A percentile compares a stretch with the other conserved stretches of the same genome.
Evolutionary conservation across 2,797 vertebrate genomes (phyloP).

Genomic region (Oreochromis grahami): DNA sequence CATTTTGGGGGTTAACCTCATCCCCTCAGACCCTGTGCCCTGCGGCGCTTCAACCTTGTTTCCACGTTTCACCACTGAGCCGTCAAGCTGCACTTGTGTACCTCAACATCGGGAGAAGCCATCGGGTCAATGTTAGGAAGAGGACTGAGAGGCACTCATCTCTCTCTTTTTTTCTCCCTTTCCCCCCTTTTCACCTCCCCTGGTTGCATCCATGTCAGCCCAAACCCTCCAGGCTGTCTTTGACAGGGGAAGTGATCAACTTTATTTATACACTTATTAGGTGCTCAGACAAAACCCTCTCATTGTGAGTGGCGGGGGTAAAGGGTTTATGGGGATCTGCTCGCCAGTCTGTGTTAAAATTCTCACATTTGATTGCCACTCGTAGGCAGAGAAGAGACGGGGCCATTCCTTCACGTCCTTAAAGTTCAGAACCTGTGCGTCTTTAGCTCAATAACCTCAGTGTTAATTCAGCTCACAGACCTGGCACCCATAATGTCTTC

Average conservation of each 20-base stretch:
- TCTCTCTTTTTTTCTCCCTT: constrained; percentile 3
- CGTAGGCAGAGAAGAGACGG: constrained; percentile 30
- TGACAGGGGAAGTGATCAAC: constrained; percentile 77
- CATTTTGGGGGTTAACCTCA: constrained; percentile 73
- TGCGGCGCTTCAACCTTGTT: constrained; percentile 70
- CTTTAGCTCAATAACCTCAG: constrained; percentile 23
- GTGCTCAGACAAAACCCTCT: constrained; percentile 63
- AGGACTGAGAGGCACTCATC: constrained; percentile 69
- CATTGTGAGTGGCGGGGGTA: constrained; percentile 56
- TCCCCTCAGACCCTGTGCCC: constrained; percentile 69
- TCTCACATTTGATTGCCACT: constrained; percentile 68
- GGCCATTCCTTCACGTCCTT: constrained; percentile 45
- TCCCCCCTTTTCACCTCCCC: constrained; percentile 47
- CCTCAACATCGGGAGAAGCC: constrained; percentile 71
- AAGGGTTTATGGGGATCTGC: constrained; percentile 57
- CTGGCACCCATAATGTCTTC: background rate
- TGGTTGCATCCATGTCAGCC: constrained; percentile 68
- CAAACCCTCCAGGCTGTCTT: constrained; percentile 65
- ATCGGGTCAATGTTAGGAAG: constrained; percentile 70
- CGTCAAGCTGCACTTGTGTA: constrained; percentile 72
- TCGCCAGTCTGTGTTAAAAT: constrained; percentile 51
- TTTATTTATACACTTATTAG: constrained; percentile 79
- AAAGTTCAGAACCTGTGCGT: constrained; percentile 17
- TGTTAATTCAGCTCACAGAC: constrained; percentile 19
- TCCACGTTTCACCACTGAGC: constrained; percentile 70